Base-by-base conservation (phyloP, 2,797 vertebrate genomes). In the Chrysocyon brachyurus region DNA sequence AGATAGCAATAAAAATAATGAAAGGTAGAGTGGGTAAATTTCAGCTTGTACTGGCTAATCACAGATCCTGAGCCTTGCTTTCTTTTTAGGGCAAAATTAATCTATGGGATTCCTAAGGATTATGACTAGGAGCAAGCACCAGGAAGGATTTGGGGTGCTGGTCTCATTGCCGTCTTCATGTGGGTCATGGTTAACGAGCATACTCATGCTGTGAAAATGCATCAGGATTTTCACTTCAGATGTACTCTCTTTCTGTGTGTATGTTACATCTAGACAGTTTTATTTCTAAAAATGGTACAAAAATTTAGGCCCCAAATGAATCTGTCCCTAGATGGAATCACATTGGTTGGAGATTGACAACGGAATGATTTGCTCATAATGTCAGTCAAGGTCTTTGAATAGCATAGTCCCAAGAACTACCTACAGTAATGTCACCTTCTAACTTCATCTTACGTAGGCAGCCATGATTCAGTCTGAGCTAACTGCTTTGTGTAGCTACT, bases 361-460 rank as follows among this genome's bases (percentile, higher is more conserved):
- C 14, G 12, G 24, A 22, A 40, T 26, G 49, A 28, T 61, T 33
- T 54, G 36, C 63, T 52, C 17, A 11, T n/a, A 9, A 4, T 52
- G 36, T 26, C 15, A 22, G 0, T 49, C 36, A 15, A 7, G 14
- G 46, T 21, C 40, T 21, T 72, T 63, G 12, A 10, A 11, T 2
- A 36, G 12, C 2, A 12, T 6, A 54, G 14, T 49, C 33, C 11
- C 10, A 73, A 75, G n/a, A 26, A 49, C 15, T 36, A n/a, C 63
- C 16, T 19, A 54, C 78, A 36, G 9, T 14, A 10, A 3, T 7
- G 12, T 9, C 57, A 9, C 2, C 6, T 81, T 14, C 63, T 1
- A 22, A 24, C 57, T 33, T 75, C 40, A 8, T 49, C 28, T 7
- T 46, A 11, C 5, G 2, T 0, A 0, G 5, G 17, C 33, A 4